Conservation (phyloP, 2,888 invertebrate genomes). For the Chrysolina americana region DNA sequence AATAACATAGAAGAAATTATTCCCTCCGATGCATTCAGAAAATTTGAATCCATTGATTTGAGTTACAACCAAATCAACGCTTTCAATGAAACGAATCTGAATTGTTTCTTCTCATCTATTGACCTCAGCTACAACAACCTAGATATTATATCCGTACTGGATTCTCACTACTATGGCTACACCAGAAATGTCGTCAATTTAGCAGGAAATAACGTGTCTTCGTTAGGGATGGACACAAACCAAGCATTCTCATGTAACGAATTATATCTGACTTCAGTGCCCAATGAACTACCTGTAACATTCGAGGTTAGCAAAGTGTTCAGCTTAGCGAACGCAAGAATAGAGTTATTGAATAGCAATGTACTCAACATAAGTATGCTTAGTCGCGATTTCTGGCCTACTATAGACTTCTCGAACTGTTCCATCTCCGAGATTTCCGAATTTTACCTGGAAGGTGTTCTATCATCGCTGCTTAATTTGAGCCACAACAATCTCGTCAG, state of each 20-base stretch:
- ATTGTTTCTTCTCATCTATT: slow-evolving; percentile 22
- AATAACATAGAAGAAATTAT: neutral
- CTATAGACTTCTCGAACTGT: slow-evolving; percentile 18
- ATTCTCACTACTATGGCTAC: too few species aligned
- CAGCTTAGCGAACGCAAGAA: slow-evolving; percentile 6
- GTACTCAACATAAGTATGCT: neutral
- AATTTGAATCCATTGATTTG: neutral
- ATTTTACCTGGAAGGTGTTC: neutral
- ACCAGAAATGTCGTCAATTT: neutral
- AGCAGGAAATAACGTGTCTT: neutral
- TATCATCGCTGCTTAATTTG: neutral
- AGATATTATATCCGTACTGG: neutral
- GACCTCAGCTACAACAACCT: slow-evolving; percentile 10
- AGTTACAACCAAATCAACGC: slow-evolving; percentile 15
- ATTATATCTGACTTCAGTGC: slow-evolving; percentile 16
- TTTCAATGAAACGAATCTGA: slow-evolving; percentile 24
- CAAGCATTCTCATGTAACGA: neutral
- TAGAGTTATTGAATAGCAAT: neutral
- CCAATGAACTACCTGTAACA: neutral
- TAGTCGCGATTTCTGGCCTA: neutral
- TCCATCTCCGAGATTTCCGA: slow-evolving; percentile 12
- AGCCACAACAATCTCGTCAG: slow-evolving; percentile 10
- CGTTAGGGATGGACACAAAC: neutral
- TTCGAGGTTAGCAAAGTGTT: neutral
- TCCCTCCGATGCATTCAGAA: neutral